These are phyloP conservation scores for Pterostichus niger DNA, from an alignment of 2,888 invertebrate genomes.

Conservation along the genomic window DNA sequence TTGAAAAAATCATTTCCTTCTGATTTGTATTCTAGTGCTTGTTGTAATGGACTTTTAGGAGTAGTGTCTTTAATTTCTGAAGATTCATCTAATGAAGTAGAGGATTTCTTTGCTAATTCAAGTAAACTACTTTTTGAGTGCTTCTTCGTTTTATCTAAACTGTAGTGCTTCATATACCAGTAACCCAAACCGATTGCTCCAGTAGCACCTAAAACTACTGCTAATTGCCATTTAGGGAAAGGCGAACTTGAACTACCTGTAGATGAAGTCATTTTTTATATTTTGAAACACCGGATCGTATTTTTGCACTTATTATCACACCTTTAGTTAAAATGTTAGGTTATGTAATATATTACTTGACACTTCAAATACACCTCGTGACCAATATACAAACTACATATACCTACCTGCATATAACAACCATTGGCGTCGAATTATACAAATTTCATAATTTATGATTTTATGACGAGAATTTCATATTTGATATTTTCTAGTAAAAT, in stretches of 20 bases:
- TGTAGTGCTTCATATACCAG: constrained; percentile 84
- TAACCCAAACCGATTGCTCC: constrained; percentile 89
- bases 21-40: constrained; percentile 89
- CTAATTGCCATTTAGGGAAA: constrained; percentile 92
- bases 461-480: no score
- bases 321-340: constrained; percentile 47
- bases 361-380: constrained; percentile 39
- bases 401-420: not conserved
- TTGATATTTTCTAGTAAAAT: no score
- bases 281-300: not conserved
- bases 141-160: constrained; percentile 73
- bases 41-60: constrained; percentile 82
- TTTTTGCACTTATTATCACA: not conserved
- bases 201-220: constrained; percentile 90
- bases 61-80: constrained; percentile 74
- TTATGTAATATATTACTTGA: constrained; percentile 63
- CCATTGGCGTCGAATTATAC: constrained; percentile 8
- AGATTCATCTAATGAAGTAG: constrained; percentile 79
- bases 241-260: constrained; percentile 76
- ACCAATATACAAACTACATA: constrained; percentile 32
- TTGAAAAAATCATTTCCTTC: constrained; percentile 94
- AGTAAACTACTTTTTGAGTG: constrained; percentile 72
- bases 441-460: not conserved
- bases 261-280: constrained; percentile 49
- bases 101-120: constrained; percentile 67